Conservation (phyloP, 2,797 vertebrate species). For the Hypotaenidia philippensis region DNA sequence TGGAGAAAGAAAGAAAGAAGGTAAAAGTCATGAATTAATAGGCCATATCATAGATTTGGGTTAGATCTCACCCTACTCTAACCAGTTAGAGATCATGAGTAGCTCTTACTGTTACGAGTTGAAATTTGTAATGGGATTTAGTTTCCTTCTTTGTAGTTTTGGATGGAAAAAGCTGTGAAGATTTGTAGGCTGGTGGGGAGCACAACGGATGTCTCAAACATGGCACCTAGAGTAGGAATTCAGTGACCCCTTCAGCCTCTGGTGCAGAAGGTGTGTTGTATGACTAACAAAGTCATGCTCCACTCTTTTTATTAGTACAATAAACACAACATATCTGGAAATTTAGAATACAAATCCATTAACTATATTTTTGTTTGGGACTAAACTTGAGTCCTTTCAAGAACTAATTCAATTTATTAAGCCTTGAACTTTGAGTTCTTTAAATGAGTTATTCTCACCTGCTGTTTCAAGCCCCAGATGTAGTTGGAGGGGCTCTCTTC, state of each 20-base stretch:
- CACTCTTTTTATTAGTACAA: neutral
- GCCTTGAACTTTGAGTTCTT: neutral
- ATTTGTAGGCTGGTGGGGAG: neutral
- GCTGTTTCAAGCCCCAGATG: neutral
- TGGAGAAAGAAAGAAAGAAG: slow-evolving; percentile 93
- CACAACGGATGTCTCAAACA: accelerated
- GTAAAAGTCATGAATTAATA: slow-evolving; percentile 72
- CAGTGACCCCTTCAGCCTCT: neutral
- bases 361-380: neutral
- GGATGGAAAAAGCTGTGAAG: neutral
- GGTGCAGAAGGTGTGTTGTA: neutral
- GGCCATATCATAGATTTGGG: neutral
- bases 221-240: neutral
- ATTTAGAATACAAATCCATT: neutral
- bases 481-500: neutral
- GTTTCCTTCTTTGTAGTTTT: neutral
- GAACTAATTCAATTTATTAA: neutral
- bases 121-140: neutral
- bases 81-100: neutral
- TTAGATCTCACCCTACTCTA: neutral
- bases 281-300: neutral
- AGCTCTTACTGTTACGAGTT: neutral
- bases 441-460: neutral
- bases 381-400: neutral
- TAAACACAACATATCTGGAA: neutral